Base-by-base conservation (phyloP, 2,797 vertebrate species). In the Poeciliopsis paucimaculata region DNA sequence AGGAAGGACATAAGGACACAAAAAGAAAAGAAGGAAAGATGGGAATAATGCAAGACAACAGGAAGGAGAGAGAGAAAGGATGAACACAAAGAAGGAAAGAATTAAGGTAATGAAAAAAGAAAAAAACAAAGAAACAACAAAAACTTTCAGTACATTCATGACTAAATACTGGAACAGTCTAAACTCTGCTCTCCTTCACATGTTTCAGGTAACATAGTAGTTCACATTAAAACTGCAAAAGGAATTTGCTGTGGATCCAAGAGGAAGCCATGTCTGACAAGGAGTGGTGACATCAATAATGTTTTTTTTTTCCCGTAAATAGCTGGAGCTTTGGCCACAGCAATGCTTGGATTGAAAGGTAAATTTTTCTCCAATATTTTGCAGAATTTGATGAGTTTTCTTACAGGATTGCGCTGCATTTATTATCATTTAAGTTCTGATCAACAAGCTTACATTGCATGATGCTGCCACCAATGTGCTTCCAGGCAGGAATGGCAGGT, bases 151-250 rank as follows among this genome's bases (percentile, higher is more conserved):
- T 64, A 20, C 16, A 0, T 18, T 36, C 31, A 34, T 34, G 60
- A 64, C 31, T 31, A 64, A 36, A 18, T 34, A 34, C 28, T 36
- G 18, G 31, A 60, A 77, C 20, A 75, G 71, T n/a, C 57, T 70
- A 82, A 64, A 53, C 43, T 77, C 76, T 20, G 39, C 39, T 77
- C 45, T 80, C 70, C 66, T 73, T 82, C 49, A 76, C 64, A 77
- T 74, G 77, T 78, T 78, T 75, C 91, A 93, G 89, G 87, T 82
- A 51, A 82, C 73, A 91, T 72, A 91, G 62, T 79, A 28, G 75
- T 28, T 82, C 72, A 55, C 39, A 86, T 45, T 70, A 87, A 87
- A 85, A 91, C 75, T 75, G 84, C 55, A 15, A 76, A 80, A 78
- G 68, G 64, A 47, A 80, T 53, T 72, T 71, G 23, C 77, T 84